Conservation (phyloP, 2,888 invertebrate species). For the Dascillus cervinus region DNA sequence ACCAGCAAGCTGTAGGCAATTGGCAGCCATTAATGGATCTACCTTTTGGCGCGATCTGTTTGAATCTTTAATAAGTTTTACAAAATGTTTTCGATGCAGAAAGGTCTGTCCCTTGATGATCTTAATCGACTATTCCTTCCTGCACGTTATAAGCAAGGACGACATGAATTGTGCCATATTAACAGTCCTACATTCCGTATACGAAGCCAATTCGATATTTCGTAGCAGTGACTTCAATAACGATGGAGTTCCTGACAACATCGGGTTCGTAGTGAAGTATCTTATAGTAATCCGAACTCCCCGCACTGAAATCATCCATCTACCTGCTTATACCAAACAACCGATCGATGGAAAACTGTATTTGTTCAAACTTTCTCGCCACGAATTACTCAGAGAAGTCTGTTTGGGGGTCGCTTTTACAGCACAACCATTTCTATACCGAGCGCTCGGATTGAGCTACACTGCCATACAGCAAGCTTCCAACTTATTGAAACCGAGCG, state of each 20-base stretch:
- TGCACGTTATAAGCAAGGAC: slow-evolving; percentile 42
- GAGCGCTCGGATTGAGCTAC: slow-evolving; percentile 39
- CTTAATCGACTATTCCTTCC: slow-evolving; percentile 46
- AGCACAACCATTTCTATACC: slow-evolving; percentile 45
- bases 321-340: slow-evolving; percentile 30
- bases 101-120: slow-evolving; percentile 43
- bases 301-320: slow-evolving; percentile 41
- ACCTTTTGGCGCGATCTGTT: too few relatives aligned
- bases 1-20: too few relatives aligned
- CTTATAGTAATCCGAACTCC: slow-evolving; percentile 43
- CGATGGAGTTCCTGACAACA: slow-evolving; percentile 48
- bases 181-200: slow-evolving; percentile 45
- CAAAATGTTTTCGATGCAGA: slow-evolving; percentile 18
- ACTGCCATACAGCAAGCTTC: slow-evolving; percentile 34
- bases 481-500: slow-evolving; percentile 40
- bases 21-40: too few relatives aligned
- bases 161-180: slow-evolving; percentile 43
- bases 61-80: not conserved
- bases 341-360: slow-evolving; percentile 42
- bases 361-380: slow-evolving; percentile 42
- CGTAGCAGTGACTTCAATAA: slow-evolving; percentile 49
- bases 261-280: slow-evolving; percentile 48
- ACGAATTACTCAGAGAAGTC: slow-evolving; percentile 44
- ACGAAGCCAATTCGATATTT: slow-evolving; percentile 48
- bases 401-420: slow-evolving; percentile 49